These are phyloP conservation scores for Eristalis intricaria DNA, from an alignment of 2,888 invertebrate species.

Conservation along the genomic window DNA sequence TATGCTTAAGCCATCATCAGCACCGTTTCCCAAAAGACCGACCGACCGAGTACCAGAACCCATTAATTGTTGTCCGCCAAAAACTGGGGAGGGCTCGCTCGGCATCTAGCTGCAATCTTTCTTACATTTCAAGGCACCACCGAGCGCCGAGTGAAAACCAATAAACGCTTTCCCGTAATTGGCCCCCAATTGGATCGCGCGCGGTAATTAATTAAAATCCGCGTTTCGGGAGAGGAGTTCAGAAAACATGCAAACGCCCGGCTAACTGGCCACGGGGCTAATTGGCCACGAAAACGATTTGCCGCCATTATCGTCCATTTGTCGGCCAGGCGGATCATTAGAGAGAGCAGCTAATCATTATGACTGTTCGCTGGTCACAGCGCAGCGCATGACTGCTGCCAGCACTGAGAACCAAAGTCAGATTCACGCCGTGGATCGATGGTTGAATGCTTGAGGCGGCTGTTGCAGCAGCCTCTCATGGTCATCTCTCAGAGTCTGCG, in stretches of 20 bases:
- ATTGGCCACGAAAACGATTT: constrained; percentile 69
- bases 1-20: not conserved
- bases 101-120: not conserved
- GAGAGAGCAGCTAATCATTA: constrained; percentile 59
- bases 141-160: constrained; percentile 29
- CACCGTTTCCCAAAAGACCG: not conserved
- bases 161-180: constrained; percentile 52
- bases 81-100: not conserved
- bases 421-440: constrained; percentile 3
- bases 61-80: not conserved
- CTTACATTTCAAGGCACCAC: not conserved
- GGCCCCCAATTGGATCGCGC: constrained; percentile 57
- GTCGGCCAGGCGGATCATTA: constrained; percentile 65
- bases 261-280: constrained; percentile 61
- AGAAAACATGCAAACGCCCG: constrained; percentile 46
- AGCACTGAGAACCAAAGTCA: not conserved
- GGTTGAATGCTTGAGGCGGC: constrained; percentile 51
- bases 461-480: constrained; percentile 35
- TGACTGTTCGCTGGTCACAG: constrained; percentile 3
- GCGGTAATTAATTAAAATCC: constrained; percentile 63
- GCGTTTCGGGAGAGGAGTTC: constrained; percentile 38
- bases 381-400: not conserved
- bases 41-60: too few species aligned
- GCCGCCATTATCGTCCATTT: constrained; percentile 68
- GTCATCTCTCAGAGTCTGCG: constrained; percentile 6